Conservation (phyloP, 2,888 invertebrate genomes). For the Seira ritae region DNA sequence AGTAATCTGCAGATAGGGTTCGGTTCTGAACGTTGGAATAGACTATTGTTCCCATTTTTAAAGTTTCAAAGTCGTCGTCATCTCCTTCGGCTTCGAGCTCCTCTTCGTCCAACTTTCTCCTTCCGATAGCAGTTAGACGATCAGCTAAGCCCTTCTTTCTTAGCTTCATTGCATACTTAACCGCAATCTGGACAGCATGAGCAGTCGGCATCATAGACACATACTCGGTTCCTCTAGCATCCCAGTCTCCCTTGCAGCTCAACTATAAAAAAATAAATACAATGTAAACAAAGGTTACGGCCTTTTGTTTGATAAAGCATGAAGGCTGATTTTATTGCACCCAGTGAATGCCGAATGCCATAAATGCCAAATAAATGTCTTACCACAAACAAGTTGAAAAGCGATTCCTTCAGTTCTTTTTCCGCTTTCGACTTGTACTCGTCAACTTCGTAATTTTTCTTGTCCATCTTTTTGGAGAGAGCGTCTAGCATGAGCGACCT, state of each 20-base stretch:
- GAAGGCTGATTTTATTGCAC: no score
- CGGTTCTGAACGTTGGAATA: slow-evolving; percentile 50
- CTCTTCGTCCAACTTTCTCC: slow-evolving; percentile 73
- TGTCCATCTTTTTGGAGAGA: slow-evolving; percentile 69
- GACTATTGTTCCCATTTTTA: slow-evolving; percentile 56
- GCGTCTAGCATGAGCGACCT: slow-evolving; percentile 64
- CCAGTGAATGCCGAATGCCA: no score
- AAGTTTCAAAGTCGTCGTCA: slow-evolving; percentile 70
- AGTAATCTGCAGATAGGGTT: slow-evolving; percentile 32
- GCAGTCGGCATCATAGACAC: slow-evolving; percentile 88
- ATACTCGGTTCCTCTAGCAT: slow-evolving; percentile 90
- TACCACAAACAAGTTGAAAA: slow-evolving; percentile 94
- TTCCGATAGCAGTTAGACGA: slow-evolving; percentile 82
- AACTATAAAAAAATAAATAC: slow-evolving; percentile 79
- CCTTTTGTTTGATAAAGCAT: background rate
- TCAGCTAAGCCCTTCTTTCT: slow-evolving; percentile 87
- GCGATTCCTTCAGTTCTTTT: slow-evolving; percentile 84
- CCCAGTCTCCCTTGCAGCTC: slow-evolving; percentile 88
- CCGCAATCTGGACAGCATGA: slow-evolving; percentile 86
- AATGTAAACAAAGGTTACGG: background rate
- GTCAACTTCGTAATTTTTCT: slow-evolving; percentile 73
- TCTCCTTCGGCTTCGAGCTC: slow-evolving; percentile 68
- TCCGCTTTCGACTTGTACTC: slow-evolving; percentile 78
- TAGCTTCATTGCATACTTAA: slow-evolving; percentile 90
- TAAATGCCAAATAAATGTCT: no score